Evolutionary conservation across 2,797 vertebrate species (phyloP), one percentile per base, ranked within the genome.

Genomic region (Orientallactaga sibirica): DNA sequence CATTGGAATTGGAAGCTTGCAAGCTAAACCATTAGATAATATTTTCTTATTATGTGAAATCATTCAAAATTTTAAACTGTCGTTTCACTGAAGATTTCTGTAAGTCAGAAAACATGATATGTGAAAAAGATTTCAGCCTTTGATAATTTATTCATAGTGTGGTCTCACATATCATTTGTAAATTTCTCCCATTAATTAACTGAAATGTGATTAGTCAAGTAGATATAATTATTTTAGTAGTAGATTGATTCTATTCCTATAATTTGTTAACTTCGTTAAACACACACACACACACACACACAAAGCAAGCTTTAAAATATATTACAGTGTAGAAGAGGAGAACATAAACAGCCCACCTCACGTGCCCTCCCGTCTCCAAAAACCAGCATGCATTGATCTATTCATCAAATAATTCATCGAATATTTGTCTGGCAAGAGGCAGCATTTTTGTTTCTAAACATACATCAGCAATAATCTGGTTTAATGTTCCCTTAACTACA

Each of bases 121-220:
- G 7, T 37, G 22, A 6, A 76, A 76, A 33, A 55, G 27, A 3
- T 67, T 74, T 80, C 2, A 48, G 48, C 10, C 48, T 48, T 48
- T 48, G 8, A 48, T 79, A 61, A 73, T 33, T 96, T 89, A 76
- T 64, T 86, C 64, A 74, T 80, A 16, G 3, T 86, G 84, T 61
- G 1, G 22, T 81, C 48, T 33, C 83, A 24, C 70, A 29, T 16
- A 68, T 37, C 67, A 48, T 55, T 95, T 76, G 64, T 6, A 92
- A 90, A 86, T 74, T 52, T 2, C 80, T 9, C n/a, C 3, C 48
- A 88, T 82, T 52, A 84, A 27, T 41, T 78, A 90, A 86, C 6
- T 70, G 67, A 88, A 86, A 88, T 71, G 58, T 22, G 18, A 7
- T 29, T 19, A 62, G 27, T 61, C 8, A 73, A 81, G 64, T 62